A percentile compares a stretch with the other conserved stretches of the same genome.
These are phyloP conservation scores for Lontra canadensis DNA, from an alignment of 2,113 vertebrate genomes.

Conservation along the genomic window DNA sequence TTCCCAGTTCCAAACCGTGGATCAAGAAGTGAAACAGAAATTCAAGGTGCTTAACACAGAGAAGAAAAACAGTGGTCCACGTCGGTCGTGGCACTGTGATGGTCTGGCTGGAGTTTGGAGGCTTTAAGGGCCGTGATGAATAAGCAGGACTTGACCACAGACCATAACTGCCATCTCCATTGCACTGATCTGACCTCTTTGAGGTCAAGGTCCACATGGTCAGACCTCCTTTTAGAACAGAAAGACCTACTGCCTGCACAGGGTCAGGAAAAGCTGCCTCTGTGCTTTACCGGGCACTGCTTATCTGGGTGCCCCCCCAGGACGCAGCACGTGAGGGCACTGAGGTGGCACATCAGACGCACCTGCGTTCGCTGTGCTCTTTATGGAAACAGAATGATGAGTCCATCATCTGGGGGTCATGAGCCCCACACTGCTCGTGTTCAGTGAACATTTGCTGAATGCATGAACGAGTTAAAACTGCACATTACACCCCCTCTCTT, in stretches of 20 bases:
- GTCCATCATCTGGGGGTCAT: background rate
- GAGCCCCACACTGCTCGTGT: background rate
- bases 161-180: background rate
- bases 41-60: background rate
- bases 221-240: background rate
- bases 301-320: background rate
- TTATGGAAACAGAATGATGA: background rate
- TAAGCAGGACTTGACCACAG: background rate
- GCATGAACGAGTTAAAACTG: background rate
- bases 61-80: background rate
- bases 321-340: accelerated
- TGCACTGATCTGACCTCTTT: background rate
- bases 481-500: background rate
- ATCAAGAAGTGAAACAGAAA: background rate
- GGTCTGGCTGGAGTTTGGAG: background rate
- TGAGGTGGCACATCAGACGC: accelerated
- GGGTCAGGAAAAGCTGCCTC: background rate
- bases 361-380: background rate
- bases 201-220: background rate
- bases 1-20: background rate
- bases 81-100: accelerated
- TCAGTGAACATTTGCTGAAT: background rate
- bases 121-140: background rate
- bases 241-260: background rate
- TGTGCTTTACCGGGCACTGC: background rate